These are phyloP conservation scores for Adelphocoris suturalis DNA, from an alignment of 2,888 invertebrate genomes.

Conservation along the genomic window DNA sequence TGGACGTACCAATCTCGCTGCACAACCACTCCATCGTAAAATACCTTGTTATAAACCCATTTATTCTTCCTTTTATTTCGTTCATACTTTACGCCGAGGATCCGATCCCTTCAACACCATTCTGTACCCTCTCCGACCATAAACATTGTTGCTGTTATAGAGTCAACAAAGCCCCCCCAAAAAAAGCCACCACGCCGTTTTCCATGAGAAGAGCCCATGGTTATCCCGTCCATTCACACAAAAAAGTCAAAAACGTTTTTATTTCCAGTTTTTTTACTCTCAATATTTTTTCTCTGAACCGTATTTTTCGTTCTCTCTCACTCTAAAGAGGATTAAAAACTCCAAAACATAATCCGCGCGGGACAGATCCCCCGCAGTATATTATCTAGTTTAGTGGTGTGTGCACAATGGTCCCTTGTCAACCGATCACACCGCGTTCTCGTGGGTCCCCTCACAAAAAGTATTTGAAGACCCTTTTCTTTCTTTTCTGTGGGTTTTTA, in stretches of 20 bases:
- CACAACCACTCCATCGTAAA: background rate
- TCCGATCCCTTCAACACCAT: conserved; percentile 53
- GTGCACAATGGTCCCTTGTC: conserved; percentile 67
- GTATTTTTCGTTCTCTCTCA: conserved; percentile 6
- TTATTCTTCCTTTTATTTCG: conserved; percentile 10
- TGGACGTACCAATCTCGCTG: background rate
- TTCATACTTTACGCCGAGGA: conserved; percentile 33
- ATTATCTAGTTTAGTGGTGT: conserved; percentile 68
- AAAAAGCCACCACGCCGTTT: conserved; percentile 3
- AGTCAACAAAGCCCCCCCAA: conserved; percentile 33
- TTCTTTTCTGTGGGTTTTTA: conserved; percentile 36
- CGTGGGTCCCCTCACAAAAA: conserved; percentile 59
- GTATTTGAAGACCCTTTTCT: conserved; percentile 34
- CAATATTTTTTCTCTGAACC: background rate
- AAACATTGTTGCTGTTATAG: conserved; percentile 56
- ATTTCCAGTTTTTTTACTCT: background rate
- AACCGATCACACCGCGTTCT: conserved; percentile 65
- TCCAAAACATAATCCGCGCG: conserved; percentile 60
- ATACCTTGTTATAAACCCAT: conserved; percentile 51
- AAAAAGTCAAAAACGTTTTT: background rate
- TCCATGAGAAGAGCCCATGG: conserved; percentile 17
- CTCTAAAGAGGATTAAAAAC: conserved; percentile 64
- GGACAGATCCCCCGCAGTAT: conserved; percentile 65
- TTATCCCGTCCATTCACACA: conserved; percentile 7
- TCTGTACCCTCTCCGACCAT: conserved; percentile 29